These are phyloP conservation scores for Microplitis mediator DNA, from an alignment of 1,140 invertebrate species.

Conservation along the genomic window DNA sequence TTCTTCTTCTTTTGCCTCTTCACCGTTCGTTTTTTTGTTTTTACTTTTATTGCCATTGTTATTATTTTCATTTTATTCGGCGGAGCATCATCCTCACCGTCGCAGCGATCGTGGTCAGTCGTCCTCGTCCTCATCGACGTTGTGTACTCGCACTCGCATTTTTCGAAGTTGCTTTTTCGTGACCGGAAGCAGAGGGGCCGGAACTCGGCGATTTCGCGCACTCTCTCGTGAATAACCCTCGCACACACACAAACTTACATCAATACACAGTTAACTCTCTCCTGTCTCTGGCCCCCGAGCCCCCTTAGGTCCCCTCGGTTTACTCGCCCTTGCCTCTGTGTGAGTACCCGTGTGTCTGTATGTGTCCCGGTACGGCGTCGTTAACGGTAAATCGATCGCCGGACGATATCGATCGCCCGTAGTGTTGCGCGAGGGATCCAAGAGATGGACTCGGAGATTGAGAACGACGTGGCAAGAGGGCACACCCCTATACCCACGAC, in stretches of 20 bases:
- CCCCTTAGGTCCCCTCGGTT: not conserved
- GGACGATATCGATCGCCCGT: conserved; percentile 12
- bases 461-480: conserved; percentile 9
- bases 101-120: not conserved
- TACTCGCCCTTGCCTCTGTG: conserved; percentile 9
- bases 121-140: not conserved
- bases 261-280: not conserved
- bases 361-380: not conserved
- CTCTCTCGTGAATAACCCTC: conserved; percentile 3
- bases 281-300: no score
- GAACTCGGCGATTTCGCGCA: conserved; percentile 50
- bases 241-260: no score
- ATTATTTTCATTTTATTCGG: not conserved
- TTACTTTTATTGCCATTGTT: not conserved
- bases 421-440: conserved; percentile 13
- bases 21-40: not conserved
- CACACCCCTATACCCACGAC: not conserved
- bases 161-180: conserved; percentile 38
- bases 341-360: not conserved
- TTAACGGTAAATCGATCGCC: conserved; percentile 20
- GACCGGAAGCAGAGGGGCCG: conserved; percentile 58
- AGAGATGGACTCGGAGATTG: conserved; percentile 18
- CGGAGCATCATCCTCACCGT: not conserved
- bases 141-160: not conserved
- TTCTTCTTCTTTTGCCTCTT: not conserved